Conservation (phyloP, 1,140 invertebrate genomes). For the Drosophila bifasciata region DNA sequence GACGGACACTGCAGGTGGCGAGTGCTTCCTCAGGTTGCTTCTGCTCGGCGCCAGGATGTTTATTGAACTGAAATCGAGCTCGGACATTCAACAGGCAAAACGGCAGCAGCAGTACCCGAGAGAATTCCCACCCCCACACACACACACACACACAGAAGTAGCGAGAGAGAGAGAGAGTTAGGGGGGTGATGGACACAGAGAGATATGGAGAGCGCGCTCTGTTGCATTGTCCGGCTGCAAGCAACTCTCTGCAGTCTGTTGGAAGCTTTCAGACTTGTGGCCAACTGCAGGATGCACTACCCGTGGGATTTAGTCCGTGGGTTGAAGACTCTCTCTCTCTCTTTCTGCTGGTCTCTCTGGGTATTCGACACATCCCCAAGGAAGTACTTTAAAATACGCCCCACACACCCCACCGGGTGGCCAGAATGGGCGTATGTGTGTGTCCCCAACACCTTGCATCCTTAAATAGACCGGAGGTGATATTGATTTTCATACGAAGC, state of each 20-base stretch:
- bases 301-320: too few relatives aligned
- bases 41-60: slow-evolving; percentile 75
- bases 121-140: slow-evolving; percentile 16
- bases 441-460: slow-evolving; percentile 12
- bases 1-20: slow-evolving; percentile 10
- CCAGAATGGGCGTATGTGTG: slow-evolving; percentile 2
- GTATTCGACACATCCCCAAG: too few relatives aligned
- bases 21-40: slow-evolving; percentile 48
- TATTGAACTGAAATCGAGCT: slow-evolving; percentile 67
- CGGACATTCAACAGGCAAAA: slow-evolving; percentile 71
- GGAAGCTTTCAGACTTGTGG: too few relatives aligned
- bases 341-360: too few relatives aligned
- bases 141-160: slow-evolving; percentile 11
- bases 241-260: too few relatives aligned
- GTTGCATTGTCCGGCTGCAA: too few relatives aligned
- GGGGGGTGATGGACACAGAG: neutral
- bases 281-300: too few relatives aligned
- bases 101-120: slow-evolving; percentile 16
- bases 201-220: too few relatives aligned
- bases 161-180: slow-evolving; percentile 6
- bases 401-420: too few relatives aligned
- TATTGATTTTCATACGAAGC: slow-evolving; percentile 55
- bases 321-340: too few relatives aligned
- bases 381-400: too few relatives aligned
- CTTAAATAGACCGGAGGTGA: slow-evolving; percentile 51